Evolutionary conservation across 1,140 invertebrate genomes (phyloP).

Genomic region (Theocolax elegans): DNA sequence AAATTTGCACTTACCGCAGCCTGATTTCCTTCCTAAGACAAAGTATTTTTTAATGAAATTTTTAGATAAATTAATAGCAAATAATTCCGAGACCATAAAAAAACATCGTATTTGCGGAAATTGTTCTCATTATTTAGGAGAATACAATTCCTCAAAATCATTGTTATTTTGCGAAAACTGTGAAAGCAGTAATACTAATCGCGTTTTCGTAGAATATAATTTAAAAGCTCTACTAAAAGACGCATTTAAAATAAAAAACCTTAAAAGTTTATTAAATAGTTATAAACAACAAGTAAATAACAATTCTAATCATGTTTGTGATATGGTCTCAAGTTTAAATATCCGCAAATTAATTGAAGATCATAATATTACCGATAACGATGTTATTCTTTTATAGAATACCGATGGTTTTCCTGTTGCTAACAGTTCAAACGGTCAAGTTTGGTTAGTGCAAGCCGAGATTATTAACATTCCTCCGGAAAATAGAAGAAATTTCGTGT

Average conservation of each 20-base stretch:
- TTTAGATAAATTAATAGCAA: too few relatives aligned
- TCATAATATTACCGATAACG: constrained; percentile 5
- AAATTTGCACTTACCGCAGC: not conserved
- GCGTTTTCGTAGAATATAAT: constrained; percentile 32
- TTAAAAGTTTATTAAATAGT: constrained; percentile 18
- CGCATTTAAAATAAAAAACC: constrained; percentile 34
- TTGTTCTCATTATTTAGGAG: constrained; percentile 33
- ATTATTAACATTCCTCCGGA: constrained; percentile 29
- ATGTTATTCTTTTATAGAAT: constrained; percentile 35
- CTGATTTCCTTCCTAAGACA: constrained; percentile 23
- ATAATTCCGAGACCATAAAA: too few relatives aligned
- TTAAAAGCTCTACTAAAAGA: constrained; percentile 32
- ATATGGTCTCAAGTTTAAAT: constrained; percentile 31
- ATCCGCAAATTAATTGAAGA: constrained; percentile 34
- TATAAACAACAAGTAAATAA: not conserved
- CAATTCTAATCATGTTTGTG: too few relatives aligned
- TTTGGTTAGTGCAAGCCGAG: constrained; percentile 31
- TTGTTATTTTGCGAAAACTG: constrained; percentile 27
- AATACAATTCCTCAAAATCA: not conserved
- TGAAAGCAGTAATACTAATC: constrained; percentile 7
- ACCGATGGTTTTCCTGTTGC: constrained; percentile 15
- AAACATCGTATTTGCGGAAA: too few relatives aligned
- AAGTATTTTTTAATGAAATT: constrained; percentile 23
- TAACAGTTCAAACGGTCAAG: constrained; percentile 39
- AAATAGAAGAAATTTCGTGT: constrained; percentile 20